Percentiles rank a stretch among this genome's conserved stretches.
phyloP scores from a whole-genome alignment of 2,113 vertebrate species.

The Romanogobio albipinnatus region DNA sequence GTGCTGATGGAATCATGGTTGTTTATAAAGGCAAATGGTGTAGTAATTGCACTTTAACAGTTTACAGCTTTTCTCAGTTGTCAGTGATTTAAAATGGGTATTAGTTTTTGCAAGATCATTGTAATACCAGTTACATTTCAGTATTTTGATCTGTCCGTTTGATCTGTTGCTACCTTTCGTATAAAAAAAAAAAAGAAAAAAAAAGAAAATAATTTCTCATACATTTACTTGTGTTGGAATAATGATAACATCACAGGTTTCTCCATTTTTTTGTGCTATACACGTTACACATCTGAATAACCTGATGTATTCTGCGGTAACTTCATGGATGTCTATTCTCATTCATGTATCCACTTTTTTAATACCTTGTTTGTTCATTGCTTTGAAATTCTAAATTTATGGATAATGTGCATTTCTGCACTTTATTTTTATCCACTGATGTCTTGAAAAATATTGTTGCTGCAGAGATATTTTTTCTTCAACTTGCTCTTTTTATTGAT shows the following conservation, averaged over 20 bases:
- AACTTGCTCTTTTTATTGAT: not conserved
- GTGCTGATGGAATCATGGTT: slow-evolving; percentile 16
- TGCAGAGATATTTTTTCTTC: not conserved
- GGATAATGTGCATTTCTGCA: not conserved
- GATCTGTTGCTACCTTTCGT: not conserved
- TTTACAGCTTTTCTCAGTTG: slow-evolving; percentile 33
- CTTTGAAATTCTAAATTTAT: not conserved
- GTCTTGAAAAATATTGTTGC: not conserved
- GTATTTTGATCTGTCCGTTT: slow-evolving; percentile 4
- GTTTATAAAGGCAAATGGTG: slow-evolving; percentile 32
- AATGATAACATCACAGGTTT: slow-evolving; percentile 28
- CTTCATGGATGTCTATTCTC: slow-evolving; percentile 10
- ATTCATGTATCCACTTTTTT: not conserved
- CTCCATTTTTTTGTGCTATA: slow-evolving; percentile 24
- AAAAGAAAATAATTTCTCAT: not conserved
- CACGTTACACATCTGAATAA: slow-evolving; percentile 46
- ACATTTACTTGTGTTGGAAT: slow-evolving; percentile 27
- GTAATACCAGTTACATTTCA: not conserved
- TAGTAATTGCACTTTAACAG: slow-evolving; percentile 55
- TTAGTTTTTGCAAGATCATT: slow-evolving; percentile 23
- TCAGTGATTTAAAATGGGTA: not conserved
- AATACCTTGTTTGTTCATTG: not conserved
- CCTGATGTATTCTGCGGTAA: slow-evolving; percentile 30
- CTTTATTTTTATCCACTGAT: not conserved
- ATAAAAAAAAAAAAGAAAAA: not conserved